Conservation (phyloP, 2,113 vertebrate species). For the Ondatra zibethicus region DNA sequence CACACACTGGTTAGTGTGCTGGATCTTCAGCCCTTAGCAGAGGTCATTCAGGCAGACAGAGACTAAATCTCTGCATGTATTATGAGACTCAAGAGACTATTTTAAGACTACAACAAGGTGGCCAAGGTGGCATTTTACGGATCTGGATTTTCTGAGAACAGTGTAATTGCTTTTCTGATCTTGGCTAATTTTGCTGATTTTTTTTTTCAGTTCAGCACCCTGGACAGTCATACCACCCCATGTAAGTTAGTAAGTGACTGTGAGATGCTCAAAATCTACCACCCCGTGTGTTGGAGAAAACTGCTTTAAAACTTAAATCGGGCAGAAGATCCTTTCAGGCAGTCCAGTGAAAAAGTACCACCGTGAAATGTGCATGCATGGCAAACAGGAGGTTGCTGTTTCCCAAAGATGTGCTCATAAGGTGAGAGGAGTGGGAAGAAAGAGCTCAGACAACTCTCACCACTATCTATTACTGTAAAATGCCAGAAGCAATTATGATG, state of each 20-base stretch:
- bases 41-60: slow-evolving; percentile 31
- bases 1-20: background rate
- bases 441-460: slow-evolving; percentile 47
- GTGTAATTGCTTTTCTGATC: background rate
- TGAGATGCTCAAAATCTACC: background rate
- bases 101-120: background rate
- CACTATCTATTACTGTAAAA: slow-evolving; percentile 76
- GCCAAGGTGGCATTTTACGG: background rate
- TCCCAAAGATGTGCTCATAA: slow-evolving; percentile 64
- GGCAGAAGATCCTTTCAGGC: slow-evolving; percentile 64
- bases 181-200: background rate
- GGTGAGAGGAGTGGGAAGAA: background rate
- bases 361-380: slow-evolving; percentile 49
- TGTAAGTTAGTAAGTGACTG: background rate
- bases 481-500: slow-evolving; percentile 80
- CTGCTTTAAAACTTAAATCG: slow-evolving; percentile 57
- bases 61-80: slow-evolving; percentile 13
- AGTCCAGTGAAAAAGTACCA: slow-evolving; percentile 36
- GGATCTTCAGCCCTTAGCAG: slow-evolving; percentile 9
- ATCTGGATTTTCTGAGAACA: slow-evolving; percentile 47
- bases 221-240: background rate
- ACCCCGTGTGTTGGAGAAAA: background rate
- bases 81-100: background rate
- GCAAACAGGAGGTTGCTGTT: slow-evolving; percentile 68
- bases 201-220: background rate